Evolutionary conservation across 2,797 vertebrate species (phyloP).

Genomic region (Dicrostonyx torquatus): DNA sequence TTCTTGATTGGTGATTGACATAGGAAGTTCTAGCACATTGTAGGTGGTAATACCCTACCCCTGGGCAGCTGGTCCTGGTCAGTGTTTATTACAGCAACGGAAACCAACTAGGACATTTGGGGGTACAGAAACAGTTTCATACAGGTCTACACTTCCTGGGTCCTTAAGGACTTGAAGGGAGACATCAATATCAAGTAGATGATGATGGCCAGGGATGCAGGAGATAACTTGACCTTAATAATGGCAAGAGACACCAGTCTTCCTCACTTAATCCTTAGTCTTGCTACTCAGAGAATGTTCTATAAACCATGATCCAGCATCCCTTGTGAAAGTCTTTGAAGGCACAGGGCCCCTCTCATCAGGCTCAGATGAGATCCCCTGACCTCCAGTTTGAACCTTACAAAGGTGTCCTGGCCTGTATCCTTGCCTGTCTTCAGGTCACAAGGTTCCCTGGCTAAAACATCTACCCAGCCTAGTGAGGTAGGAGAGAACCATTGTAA

Average conservation of each 20-base stretch:
- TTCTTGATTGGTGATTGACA: background rate
- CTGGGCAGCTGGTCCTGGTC: background rate
- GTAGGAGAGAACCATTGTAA: accelerated
- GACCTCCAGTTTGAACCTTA: background rate
- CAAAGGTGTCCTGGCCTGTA: background rate
- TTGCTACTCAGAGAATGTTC: accelerated
- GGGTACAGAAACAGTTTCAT: background rate
- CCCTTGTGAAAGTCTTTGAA: background rate
- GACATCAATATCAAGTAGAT: background rate
- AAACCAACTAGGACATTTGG: background rate
- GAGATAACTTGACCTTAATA: background rate
- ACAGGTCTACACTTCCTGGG: background rate
- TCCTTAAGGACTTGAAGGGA: background rate
- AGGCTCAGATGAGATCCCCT: background rate
- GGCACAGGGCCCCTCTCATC: too few relatives aligned
- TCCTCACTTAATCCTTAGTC: background rate
- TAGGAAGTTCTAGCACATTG: background rate
- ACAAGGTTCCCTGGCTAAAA: background rate
- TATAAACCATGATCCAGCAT: accelerated
- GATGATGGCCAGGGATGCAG: background rate
- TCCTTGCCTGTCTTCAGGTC: background rate
- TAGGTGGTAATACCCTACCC: background rate
- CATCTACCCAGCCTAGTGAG: background rate
- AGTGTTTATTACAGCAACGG: background rate
- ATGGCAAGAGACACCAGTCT: background rate